A percentile compares a stretch with the other conserved stretches of the same genome.
These are phyloP conservation scores for Mythimna albipuncta DNA, from an alignment of 2,888 invertebrate species.

Conservation along the genomic window DNA sequence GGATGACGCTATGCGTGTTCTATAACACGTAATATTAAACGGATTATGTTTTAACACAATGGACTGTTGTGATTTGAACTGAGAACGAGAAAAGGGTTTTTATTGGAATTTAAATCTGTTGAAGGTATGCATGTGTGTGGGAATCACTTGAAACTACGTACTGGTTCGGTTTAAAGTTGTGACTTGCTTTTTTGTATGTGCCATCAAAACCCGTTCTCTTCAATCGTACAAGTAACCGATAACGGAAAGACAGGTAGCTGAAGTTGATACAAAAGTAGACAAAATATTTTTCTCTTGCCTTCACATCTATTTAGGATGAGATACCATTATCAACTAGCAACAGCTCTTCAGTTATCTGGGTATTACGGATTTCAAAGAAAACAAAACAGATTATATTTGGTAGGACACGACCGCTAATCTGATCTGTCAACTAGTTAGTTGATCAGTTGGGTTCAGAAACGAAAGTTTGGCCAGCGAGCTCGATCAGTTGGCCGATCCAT, in stretches of 20 bases:
- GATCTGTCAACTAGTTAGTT: slow-evolving; percentile 35
- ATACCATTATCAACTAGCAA: slow-evolving; percentile 50
- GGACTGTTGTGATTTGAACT: not conserved
- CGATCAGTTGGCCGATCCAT: slow-evolving; percentile 53
- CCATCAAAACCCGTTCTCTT: slow-evolving; percentile 36
- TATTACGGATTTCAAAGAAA: slow-evolving; percentile 46
- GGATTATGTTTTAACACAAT: slow-evolving; percentile 39
- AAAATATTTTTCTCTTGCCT: slow-evolving; percentile 14
- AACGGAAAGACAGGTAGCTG: slow-evolving; percentile 36
- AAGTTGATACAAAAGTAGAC: slow-evolving; percentile 16
- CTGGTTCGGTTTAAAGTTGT: slow-evolving; percentile 10
- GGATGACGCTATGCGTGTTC: slow-evolving; percentile 45
- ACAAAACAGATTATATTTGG: slow-evolving; percentile 53
- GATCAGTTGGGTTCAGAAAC: slow-evolving; percentile 37
- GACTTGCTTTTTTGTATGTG: slow-evolving; percentile 17
- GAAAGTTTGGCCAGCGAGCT: slow-evolving; percentile 45
- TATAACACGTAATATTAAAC: slow-evolving; percentile 19
- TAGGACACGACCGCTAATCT: slow-evolving; percentile 49
- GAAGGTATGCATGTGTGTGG: slow-evolving; percentile 9
- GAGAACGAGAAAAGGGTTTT: not conserved
- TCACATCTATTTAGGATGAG: slow-evolving; percentile 32
- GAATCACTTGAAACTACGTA: slow-evolving; percentile 13
- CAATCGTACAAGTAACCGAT: slow-evolving; percentile 23
- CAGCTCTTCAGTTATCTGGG: slow-evolving; percentile 32
- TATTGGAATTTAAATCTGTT: slow-evolving; percentile 1